Percentiles rank a stretch among this genome's conserved stretches.
Evolutionary conservation across 2,113 vertebrate species (phyloP).

Genomic region (Helogale parvula): DNA sequence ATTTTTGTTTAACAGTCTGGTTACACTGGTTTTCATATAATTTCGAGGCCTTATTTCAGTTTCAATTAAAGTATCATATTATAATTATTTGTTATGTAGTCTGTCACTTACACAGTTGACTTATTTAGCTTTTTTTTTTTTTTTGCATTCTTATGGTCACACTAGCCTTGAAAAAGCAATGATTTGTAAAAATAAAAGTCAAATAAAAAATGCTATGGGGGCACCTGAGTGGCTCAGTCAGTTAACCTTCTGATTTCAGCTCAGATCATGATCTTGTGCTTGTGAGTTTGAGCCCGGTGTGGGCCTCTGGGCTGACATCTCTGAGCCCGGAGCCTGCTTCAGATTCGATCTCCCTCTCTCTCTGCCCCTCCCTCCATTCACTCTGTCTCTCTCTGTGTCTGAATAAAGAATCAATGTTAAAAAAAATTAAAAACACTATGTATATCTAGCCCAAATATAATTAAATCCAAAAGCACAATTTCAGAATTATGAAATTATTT

Average conservation of each 20-base stretch:
- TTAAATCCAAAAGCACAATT: neutral
- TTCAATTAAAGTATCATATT: neutral
- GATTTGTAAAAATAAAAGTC: neutral
- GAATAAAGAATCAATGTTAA: no score
- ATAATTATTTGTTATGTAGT: neutral
- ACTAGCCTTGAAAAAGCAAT: neutral
- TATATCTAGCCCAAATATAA: neutral
- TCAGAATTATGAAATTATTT: neutral
- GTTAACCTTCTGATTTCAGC: no score
- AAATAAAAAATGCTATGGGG: neutral
- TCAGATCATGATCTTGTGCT: no score
- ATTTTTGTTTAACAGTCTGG: neutral
- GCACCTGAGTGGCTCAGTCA: no score
- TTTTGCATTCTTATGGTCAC: neutral
- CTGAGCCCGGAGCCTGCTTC: no score
- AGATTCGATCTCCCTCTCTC: no score
- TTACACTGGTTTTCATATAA: neutral
- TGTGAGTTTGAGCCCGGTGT: no score
- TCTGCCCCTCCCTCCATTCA: no score
- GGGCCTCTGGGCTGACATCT: no score
- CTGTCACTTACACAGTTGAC: neutral
- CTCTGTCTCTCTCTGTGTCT: no score
- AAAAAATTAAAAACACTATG: neutral
- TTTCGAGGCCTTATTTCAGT: neutral
- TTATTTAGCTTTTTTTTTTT: neutral